A percentile compares a stretch with the other conserved stretches of the same genome.
These are phyloP conservation scores for Nasonia longicornis DNA, from an alignment of 1,140 invertebrate genomes.

Conservation along the genomic window DNA sequence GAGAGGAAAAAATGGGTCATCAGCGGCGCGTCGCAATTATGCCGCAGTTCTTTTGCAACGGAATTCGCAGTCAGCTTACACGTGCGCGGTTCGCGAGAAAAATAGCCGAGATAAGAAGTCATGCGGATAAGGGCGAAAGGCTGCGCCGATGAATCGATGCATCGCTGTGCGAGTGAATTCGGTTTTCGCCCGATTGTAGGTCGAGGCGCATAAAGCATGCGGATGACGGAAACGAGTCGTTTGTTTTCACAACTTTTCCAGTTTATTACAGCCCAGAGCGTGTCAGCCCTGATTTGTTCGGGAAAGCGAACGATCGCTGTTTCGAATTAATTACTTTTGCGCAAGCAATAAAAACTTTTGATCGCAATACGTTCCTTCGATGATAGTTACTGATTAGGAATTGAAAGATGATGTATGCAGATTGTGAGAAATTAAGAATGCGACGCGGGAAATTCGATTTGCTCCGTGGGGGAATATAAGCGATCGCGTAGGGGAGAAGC, in stretches of 20 bases:
- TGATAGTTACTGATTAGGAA: no score
- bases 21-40: no score
- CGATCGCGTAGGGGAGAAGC: not conserved
- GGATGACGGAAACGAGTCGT: not conserved
- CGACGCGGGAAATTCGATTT: slow-evolving; percentile 18
- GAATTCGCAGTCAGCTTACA: not conserved
- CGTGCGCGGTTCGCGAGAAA: not conserved
- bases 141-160: slow-evolving; percentile 11
- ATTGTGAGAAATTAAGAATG: not conserved
- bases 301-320: no score
- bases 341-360: not conserved
- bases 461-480: not conserved
- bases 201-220: not conserved
- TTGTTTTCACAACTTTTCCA: not conserved
- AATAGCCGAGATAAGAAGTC: not conserved
- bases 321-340: not conserved
- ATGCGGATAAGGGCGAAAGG: not conserved
- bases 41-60: not conserved
- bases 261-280: not conserved
- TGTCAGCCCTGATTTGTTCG: not conserved
- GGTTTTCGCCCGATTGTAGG: not conserved
- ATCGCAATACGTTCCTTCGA: no score
- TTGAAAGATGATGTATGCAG: no score
- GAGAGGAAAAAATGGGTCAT: not conserved
- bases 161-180: not conserved